phyloP scores from a whole-genome alignment of 2,888 invertebrate species.

The Glaucopsyche alexis region DNA sequence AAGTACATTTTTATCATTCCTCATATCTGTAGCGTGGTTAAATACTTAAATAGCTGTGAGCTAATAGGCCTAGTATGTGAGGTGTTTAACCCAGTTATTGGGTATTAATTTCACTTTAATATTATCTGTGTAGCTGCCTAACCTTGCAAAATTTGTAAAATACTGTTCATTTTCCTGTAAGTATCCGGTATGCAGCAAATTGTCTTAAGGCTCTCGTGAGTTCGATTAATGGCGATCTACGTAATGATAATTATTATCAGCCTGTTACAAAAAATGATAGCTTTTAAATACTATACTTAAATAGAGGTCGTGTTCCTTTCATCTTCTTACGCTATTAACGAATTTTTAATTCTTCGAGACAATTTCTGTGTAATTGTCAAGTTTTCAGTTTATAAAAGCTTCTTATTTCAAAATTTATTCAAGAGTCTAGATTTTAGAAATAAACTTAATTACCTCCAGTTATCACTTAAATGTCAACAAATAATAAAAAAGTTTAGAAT shows the following conservation, averaged over 20 bases:
- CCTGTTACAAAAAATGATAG: too few species aligned
- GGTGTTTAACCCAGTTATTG: neutral
- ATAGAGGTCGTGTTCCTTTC: too few species aligned
- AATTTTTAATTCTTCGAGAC: too few species aligned
- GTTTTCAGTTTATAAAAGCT: too few species aligned
- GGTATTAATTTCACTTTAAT: constrained; percentile 2
- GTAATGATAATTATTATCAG: too few species aligned
- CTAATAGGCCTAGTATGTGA: constrained; percentile 9
- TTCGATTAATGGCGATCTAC: too few species aligned
- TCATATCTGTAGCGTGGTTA: neutral
- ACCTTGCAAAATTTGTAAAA: neutral
- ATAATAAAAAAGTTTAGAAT: neutral
- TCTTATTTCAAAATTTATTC: too few species aligned
- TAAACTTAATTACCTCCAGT: neutral
- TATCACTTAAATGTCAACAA: constrained; percentile 6
- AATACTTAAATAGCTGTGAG: constrained; percentile 3
- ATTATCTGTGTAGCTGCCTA: neutral
- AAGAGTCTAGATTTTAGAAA: too few species aligned
- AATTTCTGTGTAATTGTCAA: too few species aligned
- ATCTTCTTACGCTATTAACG: too few species aligned
- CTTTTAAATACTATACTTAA: too few species aligned
- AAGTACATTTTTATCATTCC: constrained; percentile 20
- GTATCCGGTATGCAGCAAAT: neutral
- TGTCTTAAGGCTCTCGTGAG: neutral
- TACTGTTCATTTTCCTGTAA: neutral